Conservation (phyloP, 2,888 invertebrate species). For the Papilio elwesi region DNA sequence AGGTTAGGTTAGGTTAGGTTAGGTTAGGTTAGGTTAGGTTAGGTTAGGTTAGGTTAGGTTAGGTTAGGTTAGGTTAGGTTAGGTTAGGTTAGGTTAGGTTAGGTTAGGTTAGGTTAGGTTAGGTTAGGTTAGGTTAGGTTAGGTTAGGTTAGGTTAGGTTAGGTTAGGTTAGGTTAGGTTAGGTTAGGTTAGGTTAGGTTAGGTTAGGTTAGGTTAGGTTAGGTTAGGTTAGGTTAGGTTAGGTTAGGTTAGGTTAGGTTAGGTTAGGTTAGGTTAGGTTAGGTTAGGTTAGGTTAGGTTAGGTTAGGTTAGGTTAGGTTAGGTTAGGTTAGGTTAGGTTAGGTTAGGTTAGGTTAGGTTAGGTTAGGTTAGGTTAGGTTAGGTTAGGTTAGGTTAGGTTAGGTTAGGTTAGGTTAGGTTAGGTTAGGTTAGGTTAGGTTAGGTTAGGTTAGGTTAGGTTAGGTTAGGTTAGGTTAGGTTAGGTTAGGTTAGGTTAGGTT, state of each 20-base stretch:
- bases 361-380: constrained; percentile 36
- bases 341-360: constrained; percentile 19
- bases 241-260: constrained; percentile 40
- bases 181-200: constrained; percentile 37
- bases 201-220: constrained; percentile 38
- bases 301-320: constrained; percentile 31
- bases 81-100: constrained; percentile 42
- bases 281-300: constrained; percentile 34
- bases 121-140: constrained; percentile 41
- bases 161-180: constrained; percentile 30
- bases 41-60: constrained; percentile 41
- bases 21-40: constrained; percentile 42
- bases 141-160: constrained; percentile 43
- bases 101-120: constrained; percentile 41
- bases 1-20: constrained; percentile 42
- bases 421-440: constrained; percentile 36
- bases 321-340: constrained; percentile 33
- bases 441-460: constrained; percentile 22
- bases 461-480: constrained; percentile 37
- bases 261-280: too few species aligned
- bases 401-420: constrained; percentile 40
- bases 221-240: constrained; percentile 39
- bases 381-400: constrained; percentile 40
- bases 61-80: too few species aligned
- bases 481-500: constrained; percentile 40